A percentile compares a stretch with the other conserved stretches of the same genome.
These are phyloP conservation scores for Tetraneura akinire DNA, from an alignment of 1,140 invertebrate species.

Conservation along the genomic window DNA sequence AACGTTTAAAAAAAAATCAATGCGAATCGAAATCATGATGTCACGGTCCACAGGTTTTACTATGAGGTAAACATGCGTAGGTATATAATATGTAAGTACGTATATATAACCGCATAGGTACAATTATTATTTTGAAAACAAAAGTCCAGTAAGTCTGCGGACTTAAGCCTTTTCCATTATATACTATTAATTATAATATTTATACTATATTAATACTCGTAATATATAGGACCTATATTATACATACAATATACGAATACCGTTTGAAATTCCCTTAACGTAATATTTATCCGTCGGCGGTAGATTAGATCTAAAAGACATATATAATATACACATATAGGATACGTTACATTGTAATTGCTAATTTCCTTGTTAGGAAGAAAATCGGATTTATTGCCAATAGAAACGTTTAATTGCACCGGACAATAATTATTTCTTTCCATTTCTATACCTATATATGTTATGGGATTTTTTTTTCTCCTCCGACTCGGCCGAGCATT, in stretches of 20 bases:
- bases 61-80: too few relatives aligned
- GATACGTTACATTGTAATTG: conserved; percentile 23
- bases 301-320: neutral
- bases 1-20: too few relatives aligned
- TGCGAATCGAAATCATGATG: too few relatives aligned
- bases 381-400: conserved; percentile 37
- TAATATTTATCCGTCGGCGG: conserved; percentile 1
- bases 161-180: neutral
- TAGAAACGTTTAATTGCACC: conserved; percentile 22
- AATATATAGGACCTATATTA: neutral
- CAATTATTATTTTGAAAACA: too few relatives aligned
- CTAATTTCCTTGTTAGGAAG: conserved; percentile 40
- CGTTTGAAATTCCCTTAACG: conserved; percentile 26
- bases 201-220: neutral
- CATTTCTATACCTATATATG: neutral
- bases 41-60: too few relatives aligned
- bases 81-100: too few relatives aligned
- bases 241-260: neutral
- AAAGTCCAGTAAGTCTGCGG: neutral
- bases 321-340: neutral
- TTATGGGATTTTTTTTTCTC: conserved; percentile 10
- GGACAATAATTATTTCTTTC: conserved; percentile 40
- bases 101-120: too few relatives aligned
- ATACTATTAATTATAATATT: neutral
- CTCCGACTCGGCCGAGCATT: too few relatives aligned